Evolutionary conservation across 1,140 invertebrate species (phyloP), one percentile per base, ranked within the genome.

Genomic region (Leptinotarsa undecemlineata): DNA sequence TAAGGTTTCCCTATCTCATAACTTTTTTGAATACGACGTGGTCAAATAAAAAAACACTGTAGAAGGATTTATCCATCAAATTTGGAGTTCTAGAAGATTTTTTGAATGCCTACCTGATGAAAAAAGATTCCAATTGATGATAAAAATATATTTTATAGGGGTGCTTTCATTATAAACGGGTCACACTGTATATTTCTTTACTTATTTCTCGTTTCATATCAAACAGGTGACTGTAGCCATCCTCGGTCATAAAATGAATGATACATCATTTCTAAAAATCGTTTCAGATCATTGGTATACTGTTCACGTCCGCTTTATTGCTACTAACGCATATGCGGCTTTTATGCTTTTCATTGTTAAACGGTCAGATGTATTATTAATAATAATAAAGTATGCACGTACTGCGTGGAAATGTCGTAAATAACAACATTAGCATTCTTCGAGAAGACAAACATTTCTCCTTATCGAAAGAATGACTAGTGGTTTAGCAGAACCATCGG

Each of bases 291-390:
- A 33, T 72, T 72, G 47, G 61, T 64, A 72, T 17, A 19, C 4
- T 3, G 14, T 47, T 61, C 71, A 72, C 71, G 71, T 72, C 63
- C n/a, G 61, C 63, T 72, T 72, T 72, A 72, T 72, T 72, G 33
- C 71, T 64, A 26, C 62, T 72, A 72, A 72, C 71, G 60, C 62
- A 72, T 72, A 72, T 21, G 62, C 71, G 60, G 71, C 71, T 64
- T 72, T 64, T 64, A 64, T 72, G n/a, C 60, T 64, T 72, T 42
- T 64, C 62, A 72, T 72, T 72, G 71, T 72, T 72, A 64, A 64
- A 64, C 47, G 60, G 5, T 33, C 63, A 26, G 20, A 64, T 72
- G 71, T 61, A 72, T 72, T 26, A 72, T 64, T 72, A 72, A 72
- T 72, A 64, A 72, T 64, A 64, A 64, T 23, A n/a, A 61, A 60